Evolutionary conservation across 2,888 invertebrate species (phyloP).

Genomic region (Machimus rusticus): DNA sequence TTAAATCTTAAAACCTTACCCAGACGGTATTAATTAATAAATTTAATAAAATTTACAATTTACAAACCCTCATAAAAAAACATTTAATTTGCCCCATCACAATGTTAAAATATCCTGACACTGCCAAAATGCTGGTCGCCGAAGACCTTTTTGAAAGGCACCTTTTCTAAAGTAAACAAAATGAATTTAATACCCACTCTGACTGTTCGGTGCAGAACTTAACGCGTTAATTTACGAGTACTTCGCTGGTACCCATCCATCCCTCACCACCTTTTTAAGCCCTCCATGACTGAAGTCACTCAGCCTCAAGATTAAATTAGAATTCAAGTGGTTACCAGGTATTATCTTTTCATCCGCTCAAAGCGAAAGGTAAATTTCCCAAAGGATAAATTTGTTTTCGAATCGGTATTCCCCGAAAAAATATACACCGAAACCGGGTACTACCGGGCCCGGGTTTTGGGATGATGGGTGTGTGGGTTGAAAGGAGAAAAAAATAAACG

Average conservation of each 20-base stretch:
- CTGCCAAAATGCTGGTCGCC: background rate
- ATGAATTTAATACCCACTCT: background rate
- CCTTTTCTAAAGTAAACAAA: background rate
- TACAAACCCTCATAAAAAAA: background rate
- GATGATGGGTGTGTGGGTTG: background rate
- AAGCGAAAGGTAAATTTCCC: background rate
- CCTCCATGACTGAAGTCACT: background rate
- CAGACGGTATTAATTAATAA: background rate
- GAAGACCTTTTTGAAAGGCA: background rate
- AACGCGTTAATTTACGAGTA: background rate
- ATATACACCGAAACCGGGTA: background rate
- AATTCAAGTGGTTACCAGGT: background rate
- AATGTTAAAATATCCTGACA: background rate
- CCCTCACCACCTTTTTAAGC: background rate
- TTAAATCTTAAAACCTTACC: background rate
- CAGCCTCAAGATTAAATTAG: background rate
- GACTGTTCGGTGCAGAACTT: background rate
- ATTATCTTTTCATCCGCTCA: background rate
- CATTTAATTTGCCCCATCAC: background rate
- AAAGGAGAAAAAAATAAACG: background rate
- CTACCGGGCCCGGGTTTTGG: background rate
- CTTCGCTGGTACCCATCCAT: background rate
- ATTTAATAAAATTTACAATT: background rate
- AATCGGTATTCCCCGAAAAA: background rate
- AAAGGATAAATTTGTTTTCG: constrained; percentile 8